Evolutionary conservation across 2,113 vertebrate genomes (phyloP).

Genomic region (Semnornis frantzii): DNA sequence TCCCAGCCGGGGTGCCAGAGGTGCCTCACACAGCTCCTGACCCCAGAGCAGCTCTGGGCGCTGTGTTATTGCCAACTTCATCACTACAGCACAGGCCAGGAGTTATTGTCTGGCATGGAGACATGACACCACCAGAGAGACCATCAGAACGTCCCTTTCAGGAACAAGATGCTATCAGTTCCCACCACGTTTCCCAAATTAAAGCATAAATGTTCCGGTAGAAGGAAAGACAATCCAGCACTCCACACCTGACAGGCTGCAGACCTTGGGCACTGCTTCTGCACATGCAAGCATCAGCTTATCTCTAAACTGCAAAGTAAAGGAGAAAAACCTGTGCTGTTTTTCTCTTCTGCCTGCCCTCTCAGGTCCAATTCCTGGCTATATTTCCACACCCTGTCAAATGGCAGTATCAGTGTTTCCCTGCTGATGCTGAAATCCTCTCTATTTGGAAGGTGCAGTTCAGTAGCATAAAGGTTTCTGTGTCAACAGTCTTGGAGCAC

Average conservation of each 20-base stretch:
- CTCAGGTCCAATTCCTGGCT: background rate
- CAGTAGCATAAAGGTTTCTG: background rate
- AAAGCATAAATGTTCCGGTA: background rate
- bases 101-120: background rate
- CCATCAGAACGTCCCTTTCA: background rate
- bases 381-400: background rate
- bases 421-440: background rate
- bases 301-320: background rate
- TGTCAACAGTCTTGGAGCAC: background rate
- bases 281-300: background rate
- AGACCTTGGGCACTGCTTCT: background rate
- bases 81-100: background rate
- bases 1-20: background rate
- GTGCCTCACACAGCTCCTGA: background rate
- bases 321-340: background rate
- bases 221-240: constrained; percentile 19
- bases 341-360: constrained; percentile 11
- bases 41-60: rapidly evolving
- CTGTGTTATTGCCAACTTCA: background rate
- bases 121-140: background rate
- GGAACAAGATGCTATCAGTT: constrained; percentile 3
- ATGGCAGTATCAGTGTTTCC: background rate
- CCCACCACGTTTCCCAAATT: background rate
- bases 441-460: background rate
- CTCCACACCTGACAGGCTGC: background rate